phyloP scores from a whole-genome alignment of 2,113 vertebrate species.

The Zosterops borbonicus region DNA sequence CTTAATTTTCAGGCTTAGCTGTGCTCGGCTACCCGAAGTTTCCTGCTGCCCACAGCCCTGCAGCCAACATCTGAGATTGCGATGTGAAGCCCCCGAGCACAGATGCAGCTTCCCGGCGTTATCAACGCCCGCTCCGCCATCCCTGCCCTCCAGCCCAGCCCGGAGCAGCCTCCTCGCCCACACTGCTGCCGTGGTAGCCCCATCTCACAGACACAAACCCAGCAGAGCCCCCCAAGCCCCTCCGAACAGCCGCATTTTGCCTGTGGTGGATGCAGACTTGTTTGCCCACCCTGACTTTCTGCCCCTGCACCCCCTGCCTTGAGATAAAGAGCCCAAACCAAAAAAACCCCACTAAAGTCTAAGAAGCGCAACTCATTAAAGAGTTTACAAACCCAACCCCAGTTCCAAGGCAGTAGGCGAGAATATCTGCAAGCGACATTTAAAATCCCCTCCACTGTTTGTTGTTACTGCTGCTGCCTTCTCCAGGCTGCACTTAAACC shows the following conservation, averaged over 20 bases:
- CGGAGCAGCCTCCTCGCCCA: background rate
- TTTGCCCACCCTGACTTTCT: background rate
- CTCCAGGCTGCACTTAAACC: constrained; percentile 16
- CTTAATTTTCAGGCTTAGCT: background rate
- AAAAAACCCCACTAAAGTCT: background rate
- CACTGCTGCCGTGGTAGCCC: background rate
- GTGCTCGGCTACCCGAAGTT: background rate
- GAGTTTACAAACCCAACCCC: background rate
- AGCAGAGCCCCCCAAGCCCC: background rate
- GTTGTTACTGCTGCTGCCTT: constrained; percentile 15
- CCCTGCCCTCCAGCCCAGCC: background rate
- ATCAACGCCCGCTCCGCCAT: background rate
- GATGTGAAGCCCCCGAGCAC: background rate
- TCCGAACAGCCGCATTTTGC: background rate
- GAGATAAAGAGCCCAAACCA: background rate
- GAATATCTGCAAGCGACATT: background rate
- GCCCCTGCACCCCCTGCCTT: background rate
- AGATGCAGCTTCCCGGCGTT: background rate
- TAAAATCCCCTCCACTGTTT: constrained; percentile 22
- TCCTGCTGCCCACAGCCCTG: background rate
- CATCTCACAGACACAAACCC: background rate
- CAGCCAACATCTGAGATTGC: background rate
- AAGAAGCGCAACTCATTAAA: background rate
- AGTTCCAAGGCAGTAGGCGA: background rate
- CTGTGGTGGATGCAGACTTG: background rate